Evolutionary conservation across 1,140 invertebrate genomes (phyloP).

Genomic region (Hyles euphorbiae): DNA sequence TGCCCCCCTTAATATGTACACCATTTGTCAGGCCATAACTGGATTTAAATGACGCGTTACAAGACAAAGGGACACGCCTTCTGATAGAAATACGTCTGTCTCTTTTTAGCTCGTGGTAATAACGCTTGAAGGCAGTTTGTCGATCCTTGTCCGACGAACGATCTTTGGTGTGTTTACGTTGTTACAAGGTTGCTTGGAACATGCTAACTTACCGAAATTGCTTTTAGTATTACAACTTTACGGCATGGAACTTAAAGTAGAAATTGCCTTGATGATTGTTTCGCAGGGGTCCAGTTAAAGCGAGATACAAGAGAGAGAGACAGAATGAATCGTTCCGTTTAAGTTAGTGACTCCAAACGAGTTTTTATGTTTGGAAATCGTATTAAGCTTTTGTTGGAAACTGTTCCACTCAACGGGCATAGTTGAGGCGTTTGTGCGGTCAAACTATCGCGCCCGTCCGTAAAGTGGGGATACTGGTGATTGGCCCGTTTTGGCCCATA

Average conservation of each 20-base stretch:
- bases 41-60: constrained; percentile 69
- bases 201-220: constrained; percentile 30
- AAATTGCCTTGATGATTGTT: constrained; percentile 17
- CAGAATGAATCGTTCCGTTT: constrained; percentile 55
- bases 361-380: constrained; percentile 75
- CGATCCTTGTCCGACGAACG: constrained; percentile 39
- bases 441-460: constrained; percentile 60
- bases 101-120: constrained; percentile 28
- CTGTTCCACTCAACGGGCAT: constrained; percentile 71
- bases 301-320: constrained; percentile 54
- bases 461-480: constrained; percentile 73
- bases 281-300: constrained; percentile 52
- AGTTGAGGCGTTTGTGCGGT: constrained; percentile 70
- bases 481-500: constrained; percentile 73
- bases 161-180: constrained; percentile 47
- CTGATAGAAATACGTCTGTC: constrained; percentile 36
- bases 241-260: not conserved
- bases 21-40: constrained; percentile 75
- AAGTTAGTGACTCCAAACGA: constrained; percentile 70
- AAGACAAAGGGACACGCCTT: constrained; percentile 51
- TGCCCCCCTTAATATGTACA: constrained; percentile 71
- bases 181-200: constrained; percentile 41
- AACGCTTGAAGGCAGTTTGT: constrained; percentile 3
- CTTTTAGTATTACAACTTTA: constrained; percentile 24
- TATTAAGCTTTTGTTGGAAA: constrained; percentile 75